Percentiles rank a stretch among this genome's conserved stretches.
phyloP scores from a whole-genome alignment of 2,888 invertebrate genomes.

The Chalcis sispes region DNA sequence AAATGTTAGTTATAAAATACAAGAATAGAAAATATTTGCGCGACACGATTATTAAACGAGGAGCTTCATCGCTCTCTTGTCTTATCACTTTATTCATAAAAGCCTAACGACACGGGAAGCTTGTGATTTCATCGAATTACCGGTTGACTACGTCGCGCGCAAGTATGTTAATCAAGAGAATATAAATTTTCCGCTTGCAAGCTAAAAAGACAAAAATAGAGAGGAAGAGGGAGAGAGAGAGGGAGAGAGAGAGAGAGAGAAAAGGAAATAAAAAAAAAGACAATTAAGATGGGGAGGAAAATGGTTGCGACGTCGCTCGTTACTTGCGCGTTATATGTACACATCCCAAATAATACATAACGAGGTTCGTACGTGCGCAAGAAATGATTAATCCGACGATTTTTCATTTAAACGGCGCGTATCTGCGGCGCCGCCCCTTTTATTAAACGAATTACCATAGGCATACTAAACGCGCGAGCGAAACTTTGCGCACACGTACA shows the following conservation, averaged over 20 bases:
- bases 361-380: not conserved
- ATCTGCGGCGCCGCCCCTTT: not conserved
- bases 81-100: conserved; percentile 13
- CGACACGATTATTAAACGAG: conserved; percentile 40
- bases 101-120: conserved; percentile 12
- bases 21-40: not conserved
- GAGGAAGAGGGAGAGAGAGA: too few relatives aligned
- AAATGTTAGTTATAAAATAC: not conserved
- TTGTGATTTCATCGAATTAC: conserved; percentile 42
- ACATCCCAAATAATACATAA: too few relatives aligned
- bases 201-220: too few relatives aligned
- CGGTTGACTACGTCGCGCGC: conserved; percentile 34
- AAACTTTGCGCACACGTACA: too few relatives aligned
- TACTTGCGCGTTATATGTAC: too few relatives aligned
- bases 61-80: conserved; percentile 11
- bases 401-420: conserved; percentile 34
- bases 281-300: too few relatives aligned
- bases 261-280: conserved; percentile 25
- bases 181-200: conserved; percentile 38
- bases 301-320: too few relatives aligned
- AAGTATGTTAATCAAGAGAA: conserved; percentile 43
- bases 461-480: conserved; percentile 14
- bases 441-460: conserved; percentile 49
- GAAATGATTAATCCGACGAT: conserved; percentile 45
- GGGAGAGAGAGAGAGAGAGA: too few relatives aligned